Percentiles rank a stretch among this genome's conserved stretches.
Evolutionary conservation across 1,140 invertebrate genomes (phyloP).

Genomic region (Callitettix versicolor): DNA sequence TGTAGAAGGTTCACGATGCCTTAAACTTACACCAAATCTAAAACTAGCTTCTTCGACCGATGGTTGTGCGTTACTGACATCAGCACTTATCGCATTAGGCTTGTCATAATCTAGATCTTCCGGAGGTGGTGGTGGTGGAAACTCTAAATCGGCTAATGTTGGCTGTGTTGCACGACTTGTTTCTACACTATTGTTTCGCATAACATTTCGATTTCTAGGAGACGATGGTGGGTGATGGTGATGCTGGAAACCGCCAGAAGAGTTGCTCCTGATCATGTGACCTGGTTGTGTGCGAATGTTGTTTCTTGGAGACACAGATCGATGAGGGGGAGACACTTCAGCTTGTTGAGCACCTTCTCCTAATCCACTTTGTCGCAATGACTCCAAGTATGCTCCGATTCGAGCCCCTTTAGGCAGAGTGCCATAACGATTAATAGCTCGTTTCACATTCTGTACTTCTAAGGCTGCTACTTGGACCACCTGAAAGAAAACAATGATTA

Average conservation of each 20-base stretch:
- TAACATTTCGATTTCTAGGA: conserved; percentile 32
- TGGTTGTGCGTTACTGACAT: conserved; percentile 50
- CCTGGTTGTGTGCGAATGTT: conserved; percentile 46
- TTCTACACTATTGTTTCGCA: neutral
- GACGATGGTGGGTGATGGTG: conserved; percentile 47
- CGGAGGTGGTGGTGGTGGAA: conserved; percentile 64
- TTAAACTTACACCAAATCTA: conserved; percentile 56
- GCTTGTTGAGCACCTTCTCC: conserved; percentile 18
- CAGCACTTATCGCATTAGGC: conserved; percentile 25
- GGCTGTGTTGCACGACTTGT: conserved; percentile 41
- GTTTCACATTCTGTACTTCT: conserved; percentile 92
- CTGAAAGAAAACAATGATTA: conserved; percentile 35
- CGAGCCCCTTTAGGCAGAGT: conserved; percentile 90
- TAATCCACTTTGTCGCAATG: conserved; percentile 68
- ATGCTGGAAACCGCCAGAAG: conserved; percentile 55
- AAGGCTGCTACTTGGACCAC: conserved; percentile 71
- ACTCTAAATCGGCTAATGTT: conserved; percentile 66
- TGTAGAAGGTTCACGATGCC: conserved; percentile 51
- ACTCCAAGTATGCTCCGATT: conserved; percentile 91
- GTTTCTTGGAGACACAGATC: conserved; percentile 42
- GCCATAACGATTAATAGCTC: conserved; percentile 92
- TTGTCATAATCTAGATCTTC: conserved; percentile 37
- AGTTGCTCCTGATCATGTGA: conserved; percentile 77
- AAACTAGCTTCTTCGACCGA: conserved; percentile 59
- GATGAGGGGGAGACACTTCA: conserved; percentile 31